These are phyloP conservation scores for Ridgeia piscesae DNA, from an alignment of 1,140 invertebrate species.

Conservation along the genomic window DNA sequence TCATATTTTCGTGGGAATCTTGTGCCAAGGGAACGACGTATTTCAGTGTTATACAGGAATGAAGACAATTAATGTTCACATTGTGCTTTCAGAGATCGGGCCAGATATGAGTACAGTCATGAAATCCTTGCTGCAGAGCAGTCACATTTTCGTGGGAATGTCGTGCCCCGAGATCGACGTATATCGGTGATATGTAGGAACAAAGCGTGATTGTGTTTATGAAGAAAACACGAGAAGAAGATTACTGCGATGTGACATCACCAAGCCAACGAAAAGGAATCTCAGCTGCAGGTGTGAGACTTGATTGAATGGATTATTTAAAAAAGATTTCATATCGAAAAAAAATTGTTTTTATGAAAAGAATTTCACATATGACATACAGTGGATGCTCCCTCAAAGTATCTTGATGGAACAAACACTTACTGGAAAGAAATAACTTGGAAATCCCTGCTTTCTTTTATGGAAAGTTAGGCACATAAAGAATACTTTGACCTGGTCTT, in stretches of 20 bases:
- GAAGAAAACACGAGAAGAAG: not conserved
- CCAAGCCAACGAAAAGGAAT: not conserved
- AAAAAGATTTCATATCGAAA: too few species aligned
- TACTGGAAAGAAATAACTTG: too few species aligned
- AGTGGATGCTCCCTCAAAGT: too few species aligned
- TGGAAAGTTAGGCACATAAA: too few species aligned
- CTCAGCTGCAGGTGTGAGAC: too few species aligned
- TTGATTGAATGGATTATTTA: too few species aligned
- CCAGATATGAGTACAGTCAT: conserved; percentile 89
- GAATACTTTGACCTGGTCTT: too few species aligned
- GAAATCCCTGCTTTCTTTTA: too few species aligned
- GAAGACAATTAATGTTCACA: conserved; percentile 48
- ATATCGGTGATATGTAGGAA: conserved; percentile 93
- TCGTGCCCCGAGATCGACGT: conserved; percentile 70
- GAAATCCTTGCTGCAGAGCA: conserved; percentile 78
- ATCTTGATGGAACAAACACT: too few species aligned
- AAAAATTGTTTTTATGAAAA: too few species aligned
- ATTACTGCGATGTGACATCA: not conserved
- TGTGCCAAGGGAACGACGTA: conserved; percentile 71
- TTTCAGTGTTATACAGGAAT: conserved; percentile 90
- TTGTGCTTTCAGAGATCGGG: conserved; percentile 66
- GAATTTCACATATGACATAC: too few species aligned
- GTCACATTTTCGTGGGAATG: conserved; percentile 72
- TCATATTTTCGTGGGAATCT: conserved; percentile 72
- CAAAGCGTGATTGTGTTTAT: conserved; percentile 56